phyloP scores from a whole-genome alignment of 2,797 vertebrate species.

The Semotilus atromaculatus region DNA sequence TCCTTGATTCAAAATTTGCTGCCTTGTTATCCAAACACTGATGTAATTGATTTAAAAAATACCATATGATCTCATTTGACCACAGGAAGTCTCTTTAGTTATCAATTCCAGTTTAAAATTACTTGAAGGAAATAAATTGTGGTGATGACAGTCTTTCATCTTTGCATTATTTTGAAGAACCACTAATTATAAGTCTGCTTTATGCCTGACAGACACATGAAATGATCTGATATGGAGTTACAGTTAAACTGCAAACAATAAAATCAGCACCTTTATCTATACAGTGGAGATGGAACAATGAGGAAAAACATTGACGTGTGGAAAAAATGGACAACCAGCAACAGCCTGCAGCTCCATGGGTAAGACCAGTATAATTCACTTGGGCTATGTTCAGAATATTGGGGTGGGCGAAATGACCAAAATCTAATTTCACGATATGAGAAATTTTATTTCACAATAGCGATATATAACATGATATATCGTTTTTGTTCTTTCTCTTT shows the following conservation, averaged over 20 bases:
- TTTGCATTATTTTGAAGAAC: background rate
- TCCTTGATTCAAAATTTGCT: constrained; percentile 14
- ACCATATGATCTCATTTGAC: constrained; percentile 17
- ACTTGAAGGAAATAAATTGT: background rate
- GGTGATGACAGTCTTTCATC: background rate
- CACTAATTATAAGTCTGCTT: background rate
- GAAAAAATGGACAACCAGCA: constrained; percentile 97
- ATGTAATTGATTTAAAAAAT: constrained; percentile 16
- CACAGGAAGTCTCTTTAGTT: constrained; percentile 33
- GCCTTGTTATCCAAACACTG: constrained; percentile 23
- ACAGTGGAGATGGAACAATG: constrained; percentile 97
- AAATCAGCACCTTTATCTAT: constrained; percentile 41
- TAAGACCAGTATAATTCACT: constrained; percentile 67
- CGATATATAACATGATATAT: too few relatives aligned
- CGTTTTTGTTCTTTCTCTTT: background rate
- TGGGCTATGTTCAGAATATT: too few relatives aligned
- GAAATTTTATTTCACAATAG: too few relatives aligned
- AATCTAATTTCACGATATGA: too few relatives aligned
- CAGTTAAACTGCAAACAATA: constrained; percentile 1
- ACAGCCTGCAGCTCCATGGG: constrained; percentile 97
- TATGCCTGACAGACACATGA: background rate
- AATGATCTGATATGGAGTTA: background rate
- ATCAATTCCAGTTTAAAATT: background rate
- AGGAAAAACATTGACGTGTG: constrained; percentile 98
- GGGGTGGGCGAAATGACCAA: background rate